Evolutionary conservation across 2,113 vertebrate species (phyloP).

Genomic region (Petrocephalus microphthalmus): DNA sequence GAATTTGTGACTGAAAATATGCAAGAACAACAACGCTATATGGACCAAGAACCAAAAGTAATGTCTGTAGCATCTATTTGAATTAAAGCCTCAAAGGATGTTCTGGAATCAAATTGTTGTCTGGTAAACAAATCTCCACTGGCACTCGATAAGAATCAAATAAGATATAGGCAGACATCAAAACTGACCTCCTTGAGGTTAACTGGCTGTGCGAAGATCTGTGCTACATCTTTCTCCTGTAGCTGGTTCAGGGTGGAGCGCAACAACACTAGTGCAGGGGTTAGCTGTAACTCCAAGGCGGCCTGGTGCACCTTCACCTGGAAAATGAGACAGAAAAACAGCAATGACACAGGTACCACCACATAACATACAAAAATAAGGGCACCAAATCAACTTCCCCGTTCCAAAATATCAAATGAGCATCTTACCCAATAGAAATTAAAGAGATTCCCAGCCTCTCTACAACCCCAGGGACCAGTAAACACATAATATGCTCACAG

Average conservation of each 20-base stretch:
- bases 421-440: background rate
- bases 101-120: background rate
- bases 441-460: background rate
- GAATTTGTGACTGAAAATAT: background rate
- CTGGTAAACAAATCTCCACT: background rate
- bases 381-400: conserved; percentile 50
- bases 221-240: conserved; percentile 86
- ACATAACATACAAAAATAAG: background rate
- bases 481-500: too few species aligned
- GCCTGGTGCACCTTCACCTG: conserved; percentile 90
- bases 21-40: background rate
- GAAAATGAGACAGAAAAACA: background rate
- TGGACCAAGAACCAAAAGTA: background rate
- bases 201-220: conserved; percentile 88
- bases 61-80: background rate
- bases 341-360: background rate
- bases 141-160: background rate
- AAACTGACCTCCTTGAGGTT: conserved; percentile 74
- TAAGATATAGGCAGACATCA: background rate
- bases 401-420: conserved; percentile 41
- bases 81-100: background rate
- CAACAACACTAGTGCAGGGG: conserved; percentile 79
- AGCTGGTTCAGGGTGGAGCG: conserved; percentile 87
- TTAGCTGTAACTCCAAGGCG: conserved; percentile 84
- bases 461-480: background rate